A percentile compares a stretch with the other conserved stretches of the same genome.
Conservation (phyloP, 2,113 vertebrate species). For the Pungitius pungitius region DNA sequence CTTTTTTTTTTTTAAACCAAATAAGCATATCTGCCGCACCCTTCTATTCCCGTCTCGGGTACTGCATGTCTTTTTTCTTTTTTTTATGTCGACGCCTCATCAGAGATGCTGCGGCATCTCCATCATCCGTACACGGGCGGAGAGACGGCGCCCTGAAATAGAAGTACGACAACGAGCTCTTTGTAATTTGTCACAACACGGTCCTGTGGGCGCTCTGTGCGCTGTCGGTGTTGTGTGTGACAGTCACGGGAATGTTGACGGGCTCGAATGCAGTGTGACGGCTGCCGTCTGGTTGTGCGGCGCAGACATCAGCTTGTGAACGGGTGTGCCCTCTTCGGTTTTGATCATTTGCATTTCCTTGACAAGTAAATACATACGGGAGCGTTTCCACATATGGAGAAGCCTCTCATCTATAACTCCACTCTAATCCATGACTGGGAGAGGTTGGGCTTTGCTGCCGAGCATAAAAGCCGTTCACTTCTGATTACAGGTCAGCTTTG, state of each 20-base stretch:
- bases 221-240: not conserved
- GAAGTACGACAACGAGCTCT: not conserved
- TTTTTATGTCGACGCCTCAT: not conserved
- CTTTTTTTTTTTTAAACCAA: not conserved
- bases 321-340: not conserved
- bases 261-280: not conserved
- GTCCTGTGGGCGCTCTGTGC: not conserved
- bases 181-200: not conserved
- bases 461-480: not conserved
- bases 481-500: not conserved
- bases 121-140: not conserved
- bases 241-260: not conserved
- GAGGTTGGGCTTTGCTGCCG: not conserved
- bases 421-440: not conserved
- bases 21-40: not conserved
- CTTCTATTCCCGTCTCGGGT: not conserved
- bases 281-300: conserved; percentile 11
- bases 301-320: conserved; percentile 6
- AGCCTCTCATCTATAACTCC: not conserved
- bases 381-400: not conserved
- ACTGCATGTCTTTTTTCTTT: no score
- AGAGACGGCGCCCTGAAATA: not conserved
- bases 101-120: not conserved
- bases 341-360: not conserved
- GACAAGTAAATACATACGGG: not conserved